phyloP scores from a whole-genome alignment of 2,888 invertebrate genomes.

The Idaea straminata region DNA sequence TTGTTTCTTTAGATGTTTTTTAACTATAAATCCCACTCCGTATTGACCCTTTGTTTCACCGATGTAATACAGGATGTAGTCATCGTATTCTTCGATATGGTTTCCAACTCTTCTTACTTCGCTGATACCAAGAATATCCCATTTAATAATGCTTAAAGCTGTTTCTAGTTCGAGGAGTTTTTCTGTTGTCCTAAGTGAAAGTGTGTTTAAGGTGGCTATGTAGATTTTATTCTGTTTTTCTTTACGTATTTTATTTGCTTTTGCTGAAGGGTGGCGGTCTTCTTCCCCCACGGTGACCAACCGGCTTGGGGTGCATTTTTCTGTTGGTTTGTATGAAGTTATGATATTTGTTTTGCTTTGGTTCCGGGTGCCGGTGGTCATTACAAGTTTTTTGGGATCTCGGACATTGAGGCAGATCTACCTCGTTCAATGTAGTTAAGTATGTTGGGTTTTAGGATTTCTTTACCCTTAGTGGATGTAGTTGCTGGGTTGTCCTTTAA shows the following conservation, averaged over 20 bases:
- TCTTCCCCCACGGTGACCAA: constrained; percentile 10
- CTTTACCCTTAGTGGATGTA: neutral
- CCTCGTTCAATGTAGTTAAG: constrained; percentile 2
- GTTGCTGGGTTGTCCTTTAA: neutral
- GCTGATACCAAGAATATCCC: constrained; percentile 27
- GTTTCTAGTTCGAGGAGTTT: constrained; percentile 11
- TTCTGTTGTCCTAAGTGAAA: neutral
- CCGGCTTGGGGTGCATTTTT: constrained; percentile 8
- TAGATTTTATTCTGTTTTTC: neutral
- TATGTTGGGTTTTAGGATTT: constrained; percentile 7
- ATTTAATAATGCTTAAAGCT: constrained; percentile 19
- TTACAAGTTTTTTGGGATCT: constrained; percentile 7
- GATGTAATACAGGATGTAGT: constrained; percentile 26
- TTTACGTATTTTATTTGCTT: constrained; percentile 5
- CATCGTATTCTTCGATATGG: constrained; percentile 23
- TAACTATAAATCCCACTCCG: constrained; percentile 23
- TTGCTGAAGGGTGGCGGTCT: constrained; percentile 8
- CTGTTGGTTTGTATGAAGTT: neutral
- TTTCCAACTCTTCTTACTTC: constrained; percentile 26
- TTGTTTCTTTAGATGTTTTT: constrained; percentile 7
- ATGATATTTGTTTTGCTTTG: constrained; percentile 4
- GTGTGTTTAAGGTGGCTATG: constrained; percentile 2
- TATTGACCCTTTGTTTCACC: constrained; percentile 19
- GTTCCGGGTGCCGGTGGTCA: constrained; percentile 2
- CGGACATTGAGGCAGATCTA: constrained; percentile 8